Conservation (phyloP, 2,797 vertebrate genomes). For the Sphaeramia orbicularis region DNA sequence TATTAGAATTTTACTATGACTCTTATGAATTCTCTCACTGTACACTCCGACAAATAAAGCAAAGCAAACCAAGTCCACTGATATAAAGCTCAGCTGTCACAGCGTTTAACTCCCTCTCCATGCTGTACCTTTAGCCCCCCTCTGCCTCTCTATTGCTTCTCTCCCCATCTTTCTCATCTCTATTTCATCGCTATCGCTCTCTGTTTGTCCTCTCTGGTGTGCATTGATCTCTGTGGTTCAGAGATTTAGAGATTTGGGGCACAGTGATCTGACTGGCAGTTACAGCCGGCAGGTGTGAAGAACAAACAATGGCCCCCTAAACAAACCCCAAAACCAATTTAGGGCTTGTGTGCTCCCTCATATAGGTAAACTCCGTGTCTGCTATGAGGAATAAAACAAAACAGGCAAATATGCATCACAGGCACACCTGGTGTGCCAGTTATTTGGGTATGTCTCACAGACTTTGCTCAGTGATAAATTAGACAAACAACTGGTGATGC, state of each 20-base stretch:
- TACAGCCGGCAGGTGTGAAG: constrained; percentile 72
- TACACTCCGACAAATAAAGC: constrained; percentile 35
- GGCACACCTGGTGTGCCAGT: constrained; percentile 68
- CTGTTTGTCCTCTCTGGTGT: constrained; percentile 71
- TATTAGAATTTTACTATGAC: too few relatives aligned
- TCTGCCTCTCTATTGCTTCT: constrained; percentile 30
- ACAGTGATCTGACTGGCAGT: constrained; percentile 71
- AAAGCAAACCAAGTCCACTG: constrained; percentile 45
- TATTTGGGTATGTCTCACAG: constrained; percentile 54
- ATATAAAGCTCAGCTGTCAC: constrained; percentile 49
- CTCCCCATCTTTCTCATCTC: constrained; percentile 49
- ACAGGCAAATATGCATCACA: constrained; percentile 69
- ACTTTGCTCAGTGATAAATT: constrained; percentile 63
- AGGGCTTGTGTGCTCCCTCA: constrained; percentile 71
- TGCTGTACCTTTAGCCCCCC: constrained; percentile 28
- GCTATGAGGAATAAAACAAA: constrained; percentile 70
- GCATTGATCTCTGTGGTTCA: constrained; percentile 74
- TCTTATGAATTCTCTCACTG: too few relatives aligned
- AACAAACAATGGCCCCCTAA: constrained; percentile 75
- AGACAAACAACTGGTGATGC: constrained; percentile 59
- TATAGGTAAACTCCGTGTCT: constrained; percentile 74
- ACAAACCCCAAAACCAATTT: constrained; percentile 82
- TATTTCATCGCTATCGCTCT: constrained; percentile 49
- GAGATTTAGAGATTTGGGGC: constrained; percentile 75
- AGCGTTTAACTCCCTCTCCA: constrained; percentile 31